phyloP scores from a whole-genome alignment of 2,797 vertebrate genomes.

The Diplodus sargus region DNA sequence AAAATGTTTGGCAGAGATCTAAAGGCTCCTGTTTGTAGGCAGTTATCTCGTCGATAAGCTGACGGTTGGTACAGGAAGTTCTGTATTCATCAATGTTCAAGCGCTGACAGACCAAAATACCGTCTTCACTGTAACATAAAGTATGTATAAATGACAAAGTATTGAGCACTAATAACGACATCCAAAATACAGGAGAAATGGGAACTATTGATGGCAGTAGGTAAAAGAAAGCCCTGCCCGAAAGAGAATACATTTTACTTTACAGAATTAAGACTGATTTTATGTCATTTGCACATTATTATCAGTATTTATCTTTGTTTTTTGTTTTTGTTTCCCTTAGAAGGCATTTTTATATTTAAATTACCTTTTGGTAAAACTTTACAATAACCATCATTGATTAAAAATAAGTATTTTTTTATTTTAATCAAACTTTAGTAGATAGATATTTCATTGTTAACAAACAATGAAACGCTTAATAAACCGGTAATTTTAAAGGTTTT shows the following conservation, averaged over 20 bases:
- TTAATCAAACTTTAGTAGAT: too few species aligned
- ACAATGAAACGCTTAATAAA: too few species aligned
- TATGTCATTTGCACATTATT: too few species aligned
- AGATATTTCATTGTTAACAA: too few species aligned
- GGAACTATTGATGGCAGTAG: background rate
- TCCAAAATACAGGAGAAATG: background rate
- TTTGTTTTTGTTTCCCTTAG: background rate
- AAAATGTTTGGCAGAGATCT: background rate
- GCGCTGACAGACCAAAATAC: too few species aligned
- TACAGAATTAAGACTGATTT: background rate
- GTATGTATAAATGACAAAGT: background rate
- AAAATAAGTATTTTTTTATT: too few species aligned
- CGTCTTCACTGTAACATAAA: too few species aligned
- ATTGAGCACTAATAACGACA: background rate
- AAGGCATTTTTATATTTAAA: slow-evolving; percentile 1
- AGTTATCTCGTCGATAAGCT: background rate
- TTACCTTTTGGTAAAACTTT: background rate
- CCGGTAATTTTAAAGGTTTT: too few species aligned
- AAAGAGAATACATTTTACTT: background rate
- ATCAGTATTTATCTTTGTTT: too few species aligned
- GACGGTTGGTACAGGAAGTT: too few species aligned
- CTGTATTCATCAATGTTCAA: too few species aligned
- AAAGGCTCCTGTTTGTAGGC: background rate
- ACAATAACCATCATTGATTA: too few species aligned
- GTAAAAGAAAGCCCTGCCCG: background rate